Percentiles rank a stretch among this genome's conserved stretches.
Conservation (phyloP, 2,888 invertebrate species). For the Amphipoea oculea region DNA sequence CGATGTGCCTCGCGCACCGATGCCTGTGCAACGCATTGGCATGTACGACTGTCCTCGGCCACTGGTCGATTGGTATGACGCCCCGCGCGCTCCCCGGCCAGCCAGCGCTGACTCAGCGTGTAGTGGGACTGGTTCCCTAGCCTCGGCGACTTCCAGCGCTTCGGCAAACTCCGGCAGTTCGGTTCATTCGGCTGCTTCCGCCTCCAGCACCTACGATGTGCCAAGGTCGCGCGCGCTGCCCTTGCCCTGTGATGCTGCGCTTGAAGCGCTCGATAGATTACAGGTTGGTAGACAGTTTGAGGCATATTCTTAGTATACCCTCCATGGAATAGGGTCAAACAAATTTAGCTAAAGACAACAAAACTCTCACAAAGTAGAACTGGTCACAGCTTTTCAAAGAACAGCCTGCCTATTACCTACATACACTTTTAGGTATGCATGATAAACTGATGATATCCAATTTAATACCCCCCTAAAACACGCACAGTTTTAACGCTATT, state of each 20-base stretch:
- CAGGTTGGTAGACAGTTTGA: conserved; percentile 85
- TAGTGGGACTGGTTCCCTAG: conserved; percentile 88
- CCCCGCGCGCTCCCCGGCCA: conserved; percentile 87
- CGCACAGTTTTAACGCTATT: background rate
- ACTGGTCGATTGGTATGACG: conserved; percentile 86
- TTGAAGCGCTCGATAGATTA: conserved; percentile 87
- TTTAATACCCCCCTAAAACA: background rate
- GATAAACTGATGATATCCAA: background rate
- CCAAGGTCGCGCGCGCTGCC: conserved; percentile 86
- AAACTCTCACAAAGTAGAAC: background rate
- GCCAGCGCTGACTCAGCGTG: conserved; percentile 91
- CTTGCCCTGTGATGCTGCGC: conserved; percentile 87
- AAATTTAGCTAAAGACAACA: background rate
- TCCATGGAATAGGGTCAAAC: background rate
- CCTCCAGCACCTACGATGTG: conserved; percentile 88
- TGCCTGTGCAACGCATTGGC: conserved; percentile 93
- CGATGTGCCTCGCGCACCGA: conserved; percentile 88
- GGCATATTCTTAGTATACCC: background rate
- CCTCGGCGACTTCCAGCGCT: conserved; percentile 88
- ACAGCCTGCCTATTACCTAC: background rate
- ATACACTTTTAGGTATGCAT: background rate
- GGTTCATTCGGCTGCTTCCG: conserved; percentile 84
- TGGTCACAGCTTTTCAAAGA: background rate
- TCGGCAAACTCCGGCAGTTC: conserved; percentile 88
- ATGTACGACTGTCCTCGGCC: conserved; percentile 92